Evolutionary conservation across 1,140 invertebrate species (phyloP), one percentile per base, ranked within the genome.

Genomic region (Leptinotarsa lineolata): DNA sequence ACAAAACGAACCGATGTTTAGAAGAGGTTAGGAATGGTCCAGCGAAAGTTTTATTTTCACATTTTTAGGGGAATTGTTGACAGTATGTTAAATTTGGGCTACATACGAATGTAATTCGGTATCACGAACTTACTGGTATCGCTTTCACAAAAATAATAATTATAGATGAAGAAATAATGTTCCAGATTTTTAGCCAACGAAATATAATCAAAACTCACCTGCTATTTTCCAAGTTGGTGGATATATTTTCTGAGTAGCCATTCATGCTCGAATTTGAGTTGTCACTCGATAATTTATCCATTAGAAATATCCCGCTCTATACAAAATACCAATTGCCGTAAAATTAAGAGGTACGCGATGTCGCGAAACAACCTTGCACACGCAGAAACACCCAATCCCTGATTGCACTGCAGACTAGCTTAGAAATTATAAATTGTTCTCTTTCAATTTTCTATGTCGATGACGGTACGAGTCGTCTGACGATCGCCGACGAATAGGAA

Each of bases 391-490:
- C 64, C 64, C 64, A 66, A 20, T 21, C 3, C 64, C 64, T 46
- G 3, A 66, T 16, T 63, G 22, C 16, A 63, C n/a, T n/a, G 24
- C 39, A 66, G 13, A 66, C 16, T 63, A 63, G 39, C 64, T 66
- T 46, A 66, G 13, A 66, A 66, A 66, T 66, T 39, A n/a, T 66
- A 18, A 66, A 66, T 66, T 66, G 64, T 66, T 66, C 64, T 30
- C 64, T 66, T 66, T 66, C 44, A 66, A 66, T 66, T 66, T 66
- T 66, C 24, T 66, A 66, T 20, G 64, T 66, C 64, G 64, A 66
- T 66, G 64, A 66, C 64, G 64, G 18, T 44, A 64, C 64, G 16
- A 66, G 64, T 66, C 64, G 64, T 66, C 64, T 66, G 64, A 66
- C 64, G 64, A 22, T 39, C 22, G 16, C 24, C 30, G 64, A 66